Conservation (phyloP, 2,888 invertebrate genomes). For the Chymomyza amoena region DNA sequence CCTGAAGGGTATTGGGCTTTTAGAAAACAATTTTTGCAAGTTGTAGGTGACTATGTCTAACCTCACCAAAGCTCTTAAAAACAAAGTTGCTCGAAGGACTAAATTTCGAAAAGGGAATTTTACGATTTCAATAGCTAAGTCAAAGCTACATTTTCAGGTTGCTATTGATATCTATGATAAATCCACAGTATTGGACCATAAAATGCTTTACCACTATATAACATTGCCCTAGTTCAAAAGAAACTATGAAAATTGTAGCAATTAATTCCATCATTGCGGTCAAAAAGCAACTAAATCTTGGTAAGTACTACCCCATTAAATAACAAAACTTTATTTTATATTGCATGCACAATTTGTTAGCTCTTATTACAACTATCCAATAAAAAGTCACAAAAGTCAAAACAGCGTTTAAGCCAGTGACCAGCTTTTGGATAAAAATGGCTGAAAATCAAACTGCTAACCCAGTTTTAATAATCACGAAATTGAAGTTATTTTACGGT, state of each 20-base stretch:
- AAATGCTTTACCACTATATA: neutral
- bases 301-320: neutral
- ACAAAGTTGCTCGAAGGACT: too few species aligned
- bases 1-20: too few species aligned
- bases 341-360: neutral
- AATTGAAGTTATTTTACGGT: constrained; percentile 63
- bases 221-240: neutral
- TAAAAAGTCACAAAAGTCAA: neutral
- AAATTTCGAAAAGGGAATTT: too few species aligned
- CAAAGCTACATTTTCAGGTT: neutral
- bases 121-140: too few species aligned
- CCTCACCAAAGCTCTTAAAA: too few species aligned
- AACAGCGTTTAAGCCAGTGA: neutral
- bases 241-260: neutral
- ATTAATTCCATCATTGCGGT: neutral
- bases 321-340: neutral
- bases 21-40: too few species aligned
- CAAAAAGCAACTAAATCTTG: neutral
- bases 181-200: neutral
- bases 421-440: neutral
- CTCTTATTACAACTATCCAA: neutral
- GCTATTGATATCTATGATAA: neutral
- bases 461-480: constrained; percentile 73
- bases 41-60: too few species aligned
- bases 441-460: constrained; percentile 43